Evolutionary conservation across 2,113 vertebrate genomes (phyloP).

Genomic region (Tonatia bakeri): DNA sequence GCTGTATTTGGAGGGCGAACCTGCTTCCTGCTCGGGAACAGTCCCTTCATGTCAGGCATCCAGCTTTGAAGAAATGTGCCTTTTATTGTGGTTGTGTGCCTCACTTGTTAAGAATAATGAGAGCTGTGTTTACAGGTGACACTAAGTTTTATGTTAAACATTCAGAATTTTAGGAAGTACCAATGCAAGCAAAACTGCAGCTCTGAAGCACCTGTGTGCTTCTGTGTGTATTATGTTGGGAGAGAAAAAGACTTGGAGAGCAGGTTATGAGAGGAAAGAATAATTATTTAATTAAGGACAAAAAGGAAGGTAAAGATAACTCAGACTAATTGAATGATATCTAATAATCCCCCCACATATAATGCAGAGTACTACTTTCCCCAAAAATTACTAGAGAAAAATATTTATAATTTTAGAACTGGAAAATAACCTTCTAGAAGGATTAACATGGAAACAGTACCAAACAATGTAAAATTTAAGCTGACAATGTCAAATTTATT

Average conservation of each 20-base stretch:
- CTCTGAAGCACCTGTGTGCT: neutral
- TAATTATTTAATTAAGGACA: neutral
- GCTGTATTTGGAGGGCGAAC: neutral
- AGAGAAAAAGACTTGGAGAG: neutral
- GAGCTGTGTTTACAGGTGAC: neutral
- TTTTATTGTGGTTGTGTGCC: neutral
- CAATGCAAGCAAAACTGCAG: neutral
- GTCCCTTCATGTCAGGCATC: neutral
- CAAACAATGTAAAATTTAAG: neutral
- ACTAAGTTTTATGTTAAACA: neutral
- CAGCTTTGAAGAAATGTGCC: neutral
- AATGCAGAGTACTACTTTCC: neutral
- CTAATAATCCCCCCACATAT: neutral
- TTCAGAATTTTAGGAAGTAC: neutral
- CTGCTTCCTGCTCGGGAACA: neutral
- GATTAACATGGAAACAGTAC: neutral
- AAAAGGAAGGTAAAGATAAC: neutral
- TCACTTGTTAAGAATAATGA: neutral
- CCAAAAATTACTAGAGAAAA: neutral
- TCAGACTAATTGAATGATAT: neutral
- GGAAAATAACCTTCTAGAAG: neutral
- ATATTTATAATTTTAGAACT: neutral
- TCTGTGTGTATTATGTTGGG: neutral
- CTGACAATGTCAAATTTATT: neutral
- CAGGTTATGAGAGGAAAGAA: neutral